phyloP scores from a whole-genome alignment of 2,888 invertebrate genomes.

The Andrena haemorrhoa region DNA sequence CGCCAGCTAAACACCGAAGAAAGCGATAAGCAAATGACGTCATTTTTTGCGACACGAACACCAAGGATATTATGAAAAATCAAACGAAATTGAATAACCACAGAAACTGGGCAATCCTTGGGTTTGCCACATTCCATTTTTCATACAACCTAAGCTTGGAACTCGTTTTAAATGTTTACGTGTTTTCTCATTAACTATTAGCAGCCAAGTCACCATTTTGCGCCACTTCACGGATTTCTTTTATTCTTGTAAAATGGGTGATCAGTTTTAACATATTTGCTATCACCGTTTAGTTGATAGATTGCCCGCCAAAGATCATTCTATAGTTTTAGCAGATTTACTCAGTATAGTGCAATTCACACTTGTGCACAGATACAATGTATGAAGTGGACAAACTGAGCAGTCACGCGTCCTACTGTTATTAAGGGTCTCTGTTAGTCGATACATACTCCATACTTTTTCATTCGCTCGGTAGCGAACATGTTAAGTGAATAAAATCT shows the following conservation, averaged over 20 bases:
- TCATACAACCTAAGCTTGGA: background rate
- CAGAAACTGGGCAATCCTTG: background rate
- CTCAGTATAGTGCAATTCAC: too few species aligned
- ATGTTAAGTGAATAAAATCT: background rate
- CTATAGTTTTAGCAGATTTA: too few species aligned
- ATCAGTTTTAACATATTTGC: too few species aligned
- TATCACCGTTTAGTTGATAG: too few species aligned
- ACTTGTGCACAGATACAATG: too few species aligned
- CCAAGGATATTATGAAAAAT: background rate
- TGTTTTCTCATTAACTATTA: background rate
- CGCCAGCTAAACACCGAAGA: slow-evolving; percentile 43
- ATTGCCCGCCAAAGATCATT: too few species aligned
- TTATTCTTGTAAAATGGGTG: too few species aligned
- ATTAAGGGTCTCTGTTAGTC: too few species aligned
- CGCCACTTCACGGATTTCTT: background rate
- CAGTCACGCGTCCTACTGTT: too few species aligned
- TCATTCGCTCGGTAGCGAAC: too few species aligned
- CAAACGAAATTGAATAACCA: background rate
- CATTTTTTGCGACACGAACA: background rate
- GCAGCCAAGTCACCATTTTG: background rate
- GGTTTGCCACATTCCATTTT: background rate
- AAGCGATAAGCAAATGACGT: slow-evolving; percentile 26
- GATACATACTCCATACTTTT: too few species aligned
- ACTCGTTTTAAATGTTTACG: background rate
- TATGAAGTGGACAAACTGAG: too few species aligned